Conservation (phyloP, 2,797 vertebrate species). For the Pteropus rufus region DNA sequence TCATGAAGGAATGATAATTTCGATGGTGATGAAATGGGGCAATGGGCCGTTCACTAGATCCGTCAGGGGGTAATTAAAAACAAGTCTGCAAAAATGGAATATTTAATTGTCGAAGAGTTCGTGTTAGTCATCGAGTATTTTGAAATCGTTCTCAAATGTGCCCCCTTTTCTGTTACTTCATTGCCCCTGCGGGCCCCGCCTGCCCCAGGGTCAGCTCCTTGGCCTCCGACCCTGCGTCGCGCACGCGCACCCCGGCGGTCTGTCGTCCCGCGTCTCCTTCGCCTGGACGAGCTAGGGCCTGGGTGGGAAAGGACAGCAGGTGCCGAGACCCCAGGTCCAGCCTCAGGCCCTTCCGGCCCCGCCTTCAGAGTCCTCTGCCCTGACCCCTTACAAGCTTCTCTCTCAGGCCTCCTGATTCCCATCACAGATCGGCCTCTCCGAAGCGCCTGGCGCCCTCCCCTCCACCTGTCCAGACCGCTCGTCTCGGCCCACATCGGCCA, state of each 20-base stretch:
- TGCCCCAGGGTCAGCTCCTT: not conserved
- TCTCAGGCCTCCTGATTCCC: not conserved
- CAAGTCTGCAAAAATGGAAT: not conserved
- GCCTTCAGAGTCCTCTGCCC: not conserved
- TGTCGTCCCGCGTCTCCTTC: not conserved
- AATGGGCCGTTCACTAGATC: not conserved
- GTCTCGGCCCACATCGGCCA: not conserved
- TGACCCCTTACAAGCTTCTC: not conserved
- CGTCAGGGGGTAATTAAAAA: not conserved
- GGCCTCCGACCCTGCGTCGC: not conserved
- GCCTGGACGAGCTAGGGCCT: accelerated
- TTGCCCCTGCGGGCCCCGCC: not conserved
- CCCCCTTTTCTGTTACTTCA: not conserved
- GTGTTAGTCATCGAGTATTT: not conserved
- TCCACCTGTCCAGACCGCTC: not conserved
- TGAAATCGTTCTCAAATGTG: not conserved
- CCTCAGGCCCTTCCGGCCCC: not conserved
- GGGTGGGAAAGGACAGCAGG: not conserved
- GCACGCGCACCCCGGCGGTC: accelerated
- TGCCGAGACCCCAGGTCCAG: not conserved
- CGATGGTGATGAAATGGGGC: conserved; percentile 7
- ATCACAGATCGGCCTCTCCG: accelerated
- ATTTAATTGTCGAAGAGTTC: not conserved
- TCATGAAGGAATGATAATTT: conserved; percentile 48
- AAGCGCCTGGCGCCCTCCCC: not conserved